phyloP scores from a whole-genome alignment of 2,888 invertebrate genomes.

The Adineta ricciae region DNA sequence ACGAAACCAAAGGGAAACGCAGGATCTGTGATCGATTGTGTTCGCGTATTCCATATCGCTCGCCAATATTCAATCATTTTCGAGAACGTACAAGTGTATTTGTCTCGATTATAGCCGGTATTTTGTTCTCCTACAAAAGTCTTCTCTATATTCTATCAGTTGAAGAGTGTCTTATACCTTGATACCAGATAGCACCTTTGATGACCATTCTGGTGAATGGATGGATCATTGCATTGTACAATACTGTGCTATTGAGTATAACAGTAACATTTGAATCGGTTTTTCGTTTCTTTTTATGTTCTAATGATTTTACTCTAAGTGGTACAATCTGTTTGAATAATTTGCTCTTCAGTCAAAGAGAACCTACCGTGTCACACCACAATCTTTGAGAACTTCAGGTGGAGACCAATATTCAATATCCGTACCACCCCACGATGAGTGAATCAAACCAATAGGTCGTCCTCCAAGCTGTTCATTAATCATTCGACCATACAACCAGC shows the following conservation, averaged over 20 bases:
- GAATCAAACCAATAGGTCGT: constrained; percentile 41
- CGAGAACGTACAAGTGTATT: constrained; percentile 41
- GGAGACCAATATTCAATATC: constrained; percentile 43
- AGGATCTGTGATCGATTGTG: constrained; percentile 36
- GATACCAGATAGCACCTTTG: constrained; percentile 46
- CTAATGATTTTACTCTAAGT: no score
- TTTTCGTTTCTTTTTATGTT: not conserved
- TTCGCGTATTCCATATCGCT: constrained; percentile 37
- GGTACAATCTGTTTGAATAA: no score
- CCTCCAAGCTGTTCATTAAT: constrained; percentile 39
- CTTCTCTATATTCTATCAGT: not conserved
- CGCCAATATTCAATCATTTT: constrained; percentile 43
- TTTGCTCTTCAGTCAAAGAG: no score
- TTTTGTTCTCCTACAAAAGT: constrained; percentile 39
- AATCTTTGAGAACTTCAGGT: constrained; percentile 39
- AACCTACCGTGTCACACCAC: constrained; percentile 36
- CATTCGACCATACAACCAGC: constrained; percentile 44
- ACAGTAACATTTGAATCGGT: not conserved
- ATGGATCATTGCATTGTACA: constrained; percentile 47
- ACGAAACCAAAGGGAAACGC: constrained; percentile 45
- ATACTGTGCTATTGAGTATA: constrained; percentile 18
- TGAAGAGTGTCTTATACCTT: constrained; percentile 37
- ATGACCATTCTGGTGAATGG: constrained; percentile 43
- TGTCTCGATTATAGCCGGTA: constrained; percentile 36
- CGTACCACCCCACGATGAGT: constrained; percentile 41